Conservation (phyloP, 1,140 invertebrate species). For the Aplysia californica region DNA sequence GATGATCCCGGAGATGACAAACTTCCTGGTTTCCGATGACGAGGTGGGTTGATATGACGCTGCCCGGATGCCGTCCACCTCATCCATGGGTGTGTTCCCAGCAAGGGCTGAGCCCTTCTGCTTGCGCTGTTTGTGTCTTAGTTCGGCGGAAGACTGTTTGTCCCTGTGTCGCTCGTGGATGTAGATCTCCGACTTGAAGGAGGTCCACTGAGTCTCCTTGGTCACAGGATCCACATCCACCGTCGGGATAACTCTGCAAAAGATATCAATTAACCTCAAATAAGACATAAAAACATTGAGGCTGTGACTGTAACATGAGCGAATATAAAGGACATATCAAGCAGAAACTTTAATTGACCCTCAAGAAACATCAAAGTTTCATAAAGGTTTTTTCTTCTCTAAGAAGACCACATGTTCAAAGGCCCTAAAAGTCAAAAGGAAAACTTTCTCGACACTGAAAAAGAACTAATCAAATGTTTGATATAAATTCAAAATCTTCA, state of each 20-base stretch:
- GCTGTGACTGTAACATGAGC: too few relatives aligned
- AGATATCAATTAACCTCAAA: background rate
- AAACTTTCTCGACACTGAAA: too few relatives aligned
- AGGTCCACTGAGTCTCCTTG: constrained; percentile 42
- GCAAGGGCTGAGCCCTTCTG: constrained; percentile 40
- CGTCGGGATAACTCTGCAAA: constrained; percentile 47
- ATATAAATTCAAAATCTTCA: too few relatives aligned
- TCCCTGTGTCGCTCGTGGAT: constrained; percentile 53
- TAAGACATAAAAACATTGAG: too few relatives aligned
- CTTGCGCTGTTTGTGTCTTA: constrained; percentile 10
- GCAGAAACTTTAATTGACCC: too few relatives aligned
- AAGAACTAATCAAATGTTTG: too few relatives aligned
- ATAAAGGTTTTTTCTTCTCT: too few relatives aligned
- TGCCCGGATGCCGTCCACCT: background rate
- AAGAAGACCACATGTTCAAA: too few relatives aligned
- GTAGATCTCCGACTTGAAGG: constrained; percentile 51
- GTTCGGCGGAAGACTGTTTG: constrained; percentile 34
- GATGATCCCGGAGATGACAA: constrained; percentile 73
- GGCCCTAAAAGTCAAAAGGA: too few relatives aligned
- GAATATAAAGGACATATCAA: too few relatives aligned
- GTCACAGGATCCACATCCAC: constrained; percentile 49
- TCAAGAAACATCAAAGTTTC: too few relatives aligned
- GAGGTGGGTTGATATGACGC: background rate
- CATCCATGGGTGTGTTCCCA: background rate
- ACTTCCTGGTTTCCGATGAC: constrained; percentile 46